Evolutionary conservation across 2,888 invertebrate genomes (phyloP).

Genomic region (Cephonodes hylas): DNA sequence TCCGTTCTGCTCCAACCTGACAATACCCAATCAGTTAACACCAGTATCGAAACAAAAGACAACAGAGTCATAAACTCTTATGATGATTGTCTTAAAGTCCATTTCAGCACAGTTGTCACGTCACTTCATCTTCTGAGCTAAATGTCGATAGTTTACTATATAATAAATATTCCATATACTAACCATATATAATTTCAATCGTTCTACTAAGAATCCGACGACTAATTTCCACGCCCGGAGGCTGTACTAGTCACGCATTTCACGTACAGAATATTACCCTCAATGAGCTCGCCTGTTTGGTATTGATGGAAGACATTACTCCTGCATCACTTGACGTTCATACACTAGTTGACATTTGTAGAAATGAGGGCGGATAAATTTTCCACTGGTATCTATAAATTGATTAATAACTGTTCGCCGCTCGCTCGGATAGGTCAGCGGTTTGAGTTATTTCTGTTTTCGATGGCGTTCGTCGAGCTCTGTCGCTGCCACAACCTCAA

Average conservation of each 20-base stretch:
- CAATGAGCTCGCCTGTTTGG: neutral
- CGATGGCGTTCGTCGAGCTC: neutral
- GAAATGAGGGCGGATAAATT: neutral
- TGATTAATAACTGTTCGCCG: neutral
- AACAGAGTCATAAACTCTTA: too few species aligned
- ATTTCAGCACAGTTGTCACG: too few species aligned
- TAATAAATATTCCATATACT: too few species aligned
- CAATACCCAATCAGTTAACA: too few species aligned
- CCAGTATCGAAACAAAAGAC: too few species aligned
- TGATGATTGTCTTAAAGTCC: too few species aligned
- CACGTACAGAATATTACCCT: slow-evolving; percentile 2
- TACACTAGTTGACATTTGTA: neutral
- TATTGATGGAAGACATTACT: neutral
- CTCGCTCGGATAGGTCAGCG: neutral
- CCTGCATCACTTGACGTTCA: too few species aligned
- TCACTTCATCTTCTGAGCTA: too few species aligned
- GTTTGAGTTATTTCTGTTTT: neutral
- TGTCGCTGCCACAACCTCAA: neutral
- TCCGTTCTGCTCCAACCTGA: too few species aligned
- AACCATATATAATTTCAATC: neutral
- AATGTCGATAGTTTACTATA: too few species aligned
- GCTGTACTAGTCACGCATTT: neutral
- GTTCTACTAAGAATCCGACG: neutral
- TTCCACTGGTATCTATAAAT: neutral
- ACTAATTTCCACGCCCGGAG: neutral